These are phyloP conservation scores for Monoplex corrugatus DNA, from an alignment of 2,888 invertebrate genomes.

Conservation along the genomic window DNA sequence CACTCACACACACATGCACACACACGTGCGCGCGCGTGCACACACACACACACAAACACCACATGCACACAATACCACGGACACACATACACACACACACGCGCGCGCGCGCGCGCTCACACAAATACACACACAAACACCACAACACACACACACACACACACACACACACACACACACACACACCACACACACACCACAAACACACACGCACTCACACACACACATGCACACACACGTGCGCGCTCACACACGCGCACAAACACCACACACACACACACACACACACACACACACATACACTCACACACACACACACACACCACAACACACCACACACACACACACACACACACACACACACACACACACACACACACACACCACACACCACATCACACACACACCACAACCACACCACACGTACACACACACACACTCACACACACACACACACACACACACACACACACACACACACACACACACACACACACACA, in stretches of 20 bases:
- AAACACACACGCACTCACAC: slow-evolving; percentile 11
- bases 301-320: background rate
- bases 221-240: slow-evolving; percentile 13
- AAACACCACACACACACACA: background rate
- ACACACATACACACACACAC: background rate
- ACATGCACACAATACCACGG: background rate
- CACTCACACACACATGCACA: background rate
- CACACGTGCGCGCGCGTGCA: too few species aligned
- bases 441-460: background rate
- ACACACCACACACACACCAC: background rate
- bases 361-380: too few species aligned
- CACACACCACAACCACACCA: too few species aligned
- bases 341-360: slow-evolving; percentile 8
- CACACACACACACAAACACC: background rate
- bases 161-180: background rate
- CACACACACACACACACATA: too few species aligned
- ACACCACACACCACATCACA: background rate
- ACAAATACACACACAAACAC: background rate
- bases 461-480: background rate
- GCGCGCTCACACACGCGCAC: background rate
- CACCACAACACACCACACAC: background rate
- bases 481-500: background rate
- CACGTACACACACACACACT: slow-evolving; percentile 10
- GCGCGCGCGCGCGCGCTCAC: background rate
- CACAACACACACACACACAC: background rate